Evolutionary conservation across 1,140 invertebrate genomes (phyloP).

Genomic region (Bombus difficillimus): DNA sequence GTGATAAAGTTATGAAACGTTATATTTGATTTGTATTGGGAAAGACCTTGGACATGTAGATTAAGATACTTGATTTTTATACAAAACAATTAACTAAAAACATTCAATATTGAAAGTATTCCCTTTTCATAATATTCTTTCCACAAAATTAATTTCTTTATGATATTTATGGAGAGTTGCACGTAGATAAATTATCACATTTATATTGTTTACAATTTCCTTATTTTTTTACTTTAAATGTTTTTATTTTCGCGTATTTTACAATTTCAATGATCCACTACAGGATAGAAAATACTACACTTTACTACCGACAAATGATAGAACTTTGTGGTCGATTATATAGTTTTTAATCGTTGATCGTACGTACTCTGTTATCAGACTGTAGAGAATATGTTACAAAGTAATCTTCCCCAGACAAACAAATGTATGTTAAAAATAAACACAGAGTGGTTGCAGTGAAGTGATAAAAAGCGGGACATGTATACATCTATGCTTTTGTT

Average conservation of each 20-base stretch:
- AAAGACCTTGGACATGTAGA: background rate
- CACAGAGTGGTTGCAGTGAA: no score
- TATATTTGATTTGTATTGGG: background rate
- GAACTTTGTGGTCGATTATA: background rate
- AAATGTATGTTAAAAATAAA: background rate
- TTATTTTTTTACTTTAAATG: no score
- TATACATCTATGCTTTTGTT: background rate
- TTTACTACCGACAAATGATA: background rate
- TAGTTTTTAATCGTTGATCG: background rate
- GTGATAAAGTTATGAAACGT: background rate
- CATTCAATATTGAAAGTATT: background rate
- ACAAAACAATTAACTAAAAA: background rate
- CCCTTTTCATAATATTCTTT: no score
- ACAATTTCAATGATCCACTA: no score
- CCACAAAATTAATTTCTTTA: background rate
- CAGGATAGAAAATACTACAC: no score
- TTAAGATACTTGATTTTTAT: background rate
- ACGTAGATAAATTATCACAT: no score
- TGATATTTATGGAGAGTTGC: no score
- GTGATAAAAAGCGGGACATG: background rate
- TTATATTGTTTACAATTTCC: no score
- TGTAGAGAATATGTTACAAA: background rate
- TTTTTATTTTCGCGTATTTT: no score
- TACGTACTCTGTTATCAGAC: background rate
- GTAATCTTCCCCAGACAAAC: background rate